phyloP scores from a whole-genome alignment of 2,797 vertebrate genomes.

The Poecilia wingei region DNA sequence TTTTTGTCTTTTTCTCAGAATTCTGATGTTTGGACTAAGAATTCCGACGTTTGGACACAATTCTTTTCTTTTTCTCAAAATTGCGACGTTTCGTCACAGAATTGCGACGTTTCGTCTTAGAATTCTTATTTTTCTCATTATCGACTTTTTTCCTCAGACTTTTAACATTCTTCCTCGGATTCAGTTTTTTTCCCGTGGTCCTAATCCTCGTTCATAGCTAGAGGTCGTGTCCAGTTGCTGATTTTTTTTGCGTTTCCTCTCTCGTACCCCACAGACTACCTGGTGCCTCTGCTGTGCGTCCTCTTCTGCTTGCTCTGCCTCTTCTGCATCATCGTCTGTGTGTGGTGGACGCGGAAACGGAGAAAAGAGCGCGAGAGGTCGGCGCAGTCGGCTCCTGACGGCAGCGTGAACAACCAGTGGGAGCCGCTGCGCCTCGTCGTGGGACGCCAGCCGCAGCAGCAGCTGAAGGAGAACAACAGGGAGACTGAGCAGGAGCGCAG shows the following conservation, averaged over 20 bases:
- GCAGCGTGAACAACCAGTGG: conserved; percentile 95
- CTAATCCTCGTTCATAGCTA: background rate
- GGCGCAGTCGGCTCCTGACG: conserved; percentile 66
- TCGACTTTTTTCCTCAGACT: too few relatives aligned
- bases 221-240: background rate
- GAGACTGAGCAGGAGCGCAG: conserved; percentile 91
- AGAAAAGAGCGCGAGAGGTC: conserved; percentile 95
- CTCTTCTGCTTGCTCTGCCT: conserved; percentile 89
- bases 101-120: too few relatives aligned
- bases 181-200: too few relatives aligned
- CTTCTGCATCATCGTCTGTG: conserved; percentile 89
- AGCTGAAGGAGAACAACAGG: conserved; percentile 88
- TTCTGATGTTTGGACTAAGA: too few relatives aligned
- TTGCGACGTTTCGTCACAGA: too few relatives aligned
- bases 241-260: background rate
- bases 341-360: conserved; percentile 97
- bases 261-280: conserved; percentile 80
- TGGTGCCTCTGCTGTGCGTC: conserved; percentile 89
- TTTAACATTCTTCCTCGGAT: too few relatives aligned
- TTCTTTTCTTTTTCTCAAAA: too few relatives aligned
- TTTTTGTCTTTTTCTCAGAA: too few relatives aligned
- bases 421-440: conserved; percentile 89
- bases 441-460: conserved; percentile 53
- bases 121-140: too few relatives aligned
- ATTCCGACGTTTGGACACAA: too few relatives aligned